Evolutionary conservation across 1,140 invertebrate genomes (phyloP), one percentile per base, ranked within the genome.

Genomic region (Leptinotarsa undecemlineata): DNA sequence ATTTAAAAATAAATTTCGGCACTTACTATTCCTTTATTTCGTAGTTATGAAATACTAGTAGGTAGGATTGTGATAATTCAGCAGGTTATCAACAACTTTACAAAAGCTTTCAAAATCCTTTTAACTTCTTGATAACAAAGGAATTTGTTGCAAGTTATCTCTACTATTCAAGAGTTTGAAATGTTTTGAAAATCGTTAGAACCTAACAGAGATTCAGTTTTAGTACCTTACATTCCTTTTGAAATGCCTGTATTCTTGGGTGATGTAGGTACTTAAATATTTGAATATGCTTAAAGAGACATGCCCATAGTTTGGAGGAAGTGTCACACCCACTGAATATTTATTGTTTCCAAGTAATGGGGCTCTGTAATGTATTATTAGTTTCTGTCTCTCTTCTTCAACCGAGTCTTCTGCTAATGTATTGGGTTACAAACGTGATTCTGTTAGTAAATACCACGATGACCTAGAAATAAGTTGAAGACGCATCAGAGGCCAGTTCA

Each of bases 291-390:
- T 8, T 15, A 23, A 13, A 19, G 21, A 21, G 51, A 72, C 60
- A 42, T 67, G 64, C 64, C 64, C 64, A 67, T 42, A 67, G 17
- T 23, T 67, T n/a, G 14, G 64, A 67, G 64, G 64, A 67, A 67
- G 21, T 26, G 4, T 11, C 64, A 42, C 64, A 42, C 64, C 64
- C 26, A 67, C 21, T 67, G 19, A 67, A 42, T 33, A 23, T 67
- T 67, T 57, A 57, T 57, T 57, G 51, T 57, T 57, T 19, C n/a
- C 51, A 57, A 57, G n/a, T 19, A 19, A 57, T 57, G 15, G 15
- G 51, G 15, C 51, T 57, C 17, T 57, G 51, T 57, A n/a, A n/a
- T 57, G n/a, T 57, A 57, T 17, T 57, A 15, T 17, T 57, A 15
- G 51, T 57, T 57, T 17, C n/a, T n/a, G 51, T 57, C 51, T 19